Evolutionary conservation across 2,888 invertebrate genomes (phyloP).

Genomic region (Fissipunctia ypsillon): DNA sequence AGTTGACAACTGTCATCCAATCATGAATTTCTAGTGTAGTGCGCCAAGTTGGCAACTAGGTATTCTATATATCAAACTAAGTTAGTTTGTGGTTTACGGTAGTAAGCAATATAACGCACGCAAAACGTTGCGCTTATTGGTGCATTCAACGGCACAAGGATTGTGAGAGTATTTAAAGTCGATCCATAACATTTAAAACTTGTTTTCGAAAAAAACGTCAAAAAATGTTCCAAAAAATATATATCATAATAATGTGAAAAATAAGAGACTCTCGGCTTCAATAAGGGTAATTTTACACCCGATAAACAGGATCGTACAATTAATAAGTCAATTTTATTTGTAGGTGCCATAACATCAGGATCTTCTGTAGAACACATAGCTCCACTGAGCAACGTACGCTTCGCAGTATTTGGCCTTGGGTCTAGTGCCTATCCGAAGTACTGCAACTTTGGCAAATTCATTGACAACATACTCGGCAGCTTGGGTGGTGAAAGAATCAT

Average conservation of each 20-base stretch:
- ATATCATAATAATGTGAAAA: not conserved
- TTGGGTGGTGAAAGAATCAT: constrained; percentile 96
- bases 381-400: constrained; percentile 96
- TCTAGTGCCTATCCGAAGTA: constrained; percentile 99
- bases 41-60: not conserved
- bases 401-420: constrained; percentile 98
- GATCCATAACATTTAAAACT: too few species aligned
- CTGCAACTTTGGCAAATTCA: constrained; percentile 97
- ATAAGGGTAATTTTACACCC: not conserved
- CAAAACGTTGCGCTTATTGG: too few species aligned
- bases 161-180: too few species aligned
- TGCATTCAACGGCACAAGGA: too few species aligned
- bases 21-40: not conserved
- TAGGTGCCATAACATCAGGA: constrained; percentile 93
- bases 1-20: not conserved
- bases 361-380: constrained; percentile 95
- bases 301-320: too few species aligned
- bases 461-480: constrained; percentile 96
- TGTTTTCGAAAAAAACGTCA: too few species aligned
- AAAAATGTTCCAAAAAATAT: not conserved
- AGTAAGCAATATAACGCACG: too few species aligned
- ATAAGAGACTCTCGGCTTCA: not conserved
- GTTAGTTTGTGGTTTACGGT: too few species aligned
- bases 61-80: too few species aligned
- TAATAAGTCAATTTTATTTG: constrained; percentile 14